These are phyloP conservation scores for Danaus plexippus DNA, from an alignment of 1,140 invertebrate species.

Conservation along the genomic window DNA sequence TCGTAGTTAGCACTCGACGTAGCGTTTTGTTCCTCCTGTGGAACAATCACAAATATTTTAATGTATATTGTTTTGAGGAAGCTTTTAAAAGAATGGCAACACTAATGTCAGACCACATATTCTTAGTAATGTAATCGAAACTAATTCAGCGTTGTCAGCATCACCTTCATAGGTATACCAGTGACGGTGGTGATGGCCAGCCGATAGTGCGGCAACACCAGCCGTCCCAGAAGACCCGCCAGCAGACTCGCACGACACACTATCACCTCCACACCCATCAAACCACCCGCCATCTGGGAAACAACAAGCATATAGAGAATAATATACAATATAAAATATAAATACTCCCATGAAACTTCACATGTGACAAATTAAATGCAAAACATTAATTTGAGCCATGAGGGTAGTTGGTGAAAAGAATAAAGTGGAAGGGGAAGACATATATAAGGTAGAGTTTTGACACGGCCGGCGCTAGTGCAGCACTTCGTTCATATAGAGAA, in stretches of 20 bases:
- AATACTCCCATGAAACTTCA: no score
- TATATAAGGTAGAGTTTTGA: no score
- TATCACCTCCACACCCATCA: slow-evolving; percentile 67
- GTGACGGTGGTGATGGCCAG: slow-evolving; percentile 97
- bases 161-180: slow-evolving; percentile 96
- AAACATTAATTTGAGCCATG: no score
- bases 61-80: no score
- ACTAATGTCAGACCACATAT: not conserved
- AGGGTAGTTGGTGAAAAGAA: no score
- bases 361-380: no score
- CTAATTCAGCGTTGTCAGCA: not conserved
- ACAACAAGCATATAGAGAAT: no score
- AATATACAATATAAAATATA: no score
- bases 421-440: no score
- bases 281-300: slow-evolving; percentile 56
- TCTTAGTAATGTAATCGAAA: not conserved
- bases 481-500: no score
- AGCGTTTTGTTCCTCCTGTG: slow-evolving; percentile 95
- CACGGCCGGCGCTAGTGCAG: no score
- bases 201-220: slow-evolving; percentile 89
- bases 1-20: slow-evolving; percentile 98
- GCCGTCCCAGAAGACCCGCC: slow-evolving; percentile 79
- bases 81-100: not conserved
- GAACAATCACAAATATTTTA: slow-evolving; percentile 7
- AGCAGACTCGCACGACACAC: slow-evolving; percentile 63